phyloP scores from a whole-genome alignment of 2,797 vertebrate species.

The Euthynnus affinis region DNA sequence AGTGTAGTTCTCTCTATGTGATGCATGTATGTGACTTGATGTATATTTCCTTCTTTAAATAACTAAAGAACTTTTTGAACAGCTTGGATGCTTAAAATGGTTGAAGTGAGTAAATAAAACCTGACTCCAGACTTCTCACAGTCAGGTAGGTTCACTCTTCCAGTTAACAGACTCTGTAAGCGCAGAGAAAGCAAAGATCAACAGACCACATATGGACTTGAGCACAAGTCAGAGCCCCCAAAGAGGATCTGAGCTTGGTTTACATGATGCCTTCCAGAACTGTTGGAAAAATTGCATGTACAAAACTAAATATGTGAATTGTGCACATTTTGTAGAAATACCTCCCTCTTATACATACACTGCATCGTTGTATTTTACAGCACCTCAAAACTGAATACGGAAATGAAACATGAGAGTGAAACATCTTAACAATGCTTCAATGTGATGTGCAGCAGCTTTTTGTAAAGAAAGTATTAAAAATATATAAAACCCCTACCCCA shows the following conservation, averaged over 20 bases:
- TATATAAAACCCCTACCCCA: background rate
- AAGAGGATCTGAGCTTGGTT: background rate
- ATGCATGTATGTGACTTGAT: background rate
- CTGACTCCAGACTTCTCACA: background rate
- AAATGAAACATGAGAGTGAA: background rate
- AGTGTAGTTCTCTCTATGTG: background rate
- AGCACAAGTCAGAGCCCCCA: background rate
- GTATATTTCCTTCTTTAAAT: background rate
- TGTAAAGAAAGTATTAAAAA: background rate
- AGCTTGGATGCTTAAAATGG: background rate
- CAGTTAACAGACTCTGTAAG: background rate
- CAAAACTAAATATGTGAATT: background rate
- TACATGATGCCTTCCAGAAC: constrained; percentile 1
- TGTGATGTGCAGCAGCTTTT: background rate
- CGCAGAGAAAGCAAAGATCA: background rate
- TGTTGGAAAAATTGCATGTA: background rate
- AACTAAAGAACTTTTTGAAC: background rate
- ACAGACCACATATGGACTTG: background rate
- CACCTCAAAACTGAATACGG: background rate
- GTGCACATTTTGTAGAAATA: background rate
- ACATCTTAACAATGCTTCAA: background rate
- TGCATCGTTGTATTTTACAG: background rate
- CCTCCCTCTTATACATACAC: background rate
- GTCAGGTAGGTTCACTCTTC: background rate
- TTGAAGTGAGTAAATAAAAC: background rate